phyloP scores from a whole-genome alignment of 2,888 invertebrate species.

The Lepidochrysops patricia region DNA sequence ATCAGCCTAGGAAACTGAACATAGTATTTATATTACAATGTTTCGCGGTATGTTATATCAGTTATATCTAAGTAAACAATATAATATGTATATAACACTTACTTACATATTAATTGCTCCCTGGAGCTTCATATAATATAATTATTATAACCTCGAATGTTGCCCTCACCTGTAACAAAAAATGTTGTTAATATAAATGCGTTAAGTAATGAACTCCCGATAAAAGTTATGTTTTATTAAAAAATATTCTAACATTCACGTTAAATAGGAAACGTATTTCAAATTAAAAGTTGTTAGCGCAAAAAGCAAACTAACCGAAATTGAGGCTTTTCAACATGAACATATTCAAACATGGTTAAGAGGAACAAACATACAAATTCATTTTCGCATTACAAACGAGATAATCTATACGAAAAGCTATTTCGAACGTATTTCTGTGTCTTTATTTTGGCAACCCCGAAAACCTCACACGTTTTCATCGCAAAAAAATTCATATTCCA shows the following conservation, averaged over 20 bases:
- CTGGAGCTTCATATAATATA: not conserved
- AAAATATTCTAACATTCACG: not conserved
- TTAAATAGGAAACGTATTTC: not conserved
- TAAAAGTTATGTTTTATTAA: not conserved
- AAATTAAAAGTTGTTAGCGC: not conserved
- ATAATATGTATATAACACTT: not conserved
- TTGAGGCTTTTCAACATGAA: not conserved
- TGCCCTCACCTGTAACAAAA: not conserved
- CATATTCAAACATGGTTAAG: not conserved
- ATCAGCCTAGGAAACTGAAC: no score
- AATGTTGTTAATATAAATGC: not conserved
- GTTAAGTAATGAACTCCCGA: not conserved
- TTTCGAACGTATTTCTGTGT: not conserved
- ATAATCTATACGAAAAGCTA: not conserved
- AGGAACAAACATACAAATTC: not conserved
- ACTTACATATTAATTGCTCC: not conserved
- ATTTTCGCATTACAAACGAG: slow-evolving; percentile 1
- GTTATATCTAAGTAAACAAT: no score
- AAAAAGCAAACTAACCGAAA: not conserved
- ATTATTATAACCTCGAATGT: not conserved
- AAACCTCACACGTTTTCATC: slow-evolving; percentile 2
- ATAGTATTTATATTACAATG: no score
- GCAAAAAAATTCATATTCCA: slow-evolving; percentile 6
- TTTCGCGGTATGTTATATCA: not conserved
- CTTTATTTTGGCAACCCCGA: not conserved